phyloP scores from a whole-genome alignment of 2,113 vertebrate genomes.

The Etheostoma spectabile region DNA sequence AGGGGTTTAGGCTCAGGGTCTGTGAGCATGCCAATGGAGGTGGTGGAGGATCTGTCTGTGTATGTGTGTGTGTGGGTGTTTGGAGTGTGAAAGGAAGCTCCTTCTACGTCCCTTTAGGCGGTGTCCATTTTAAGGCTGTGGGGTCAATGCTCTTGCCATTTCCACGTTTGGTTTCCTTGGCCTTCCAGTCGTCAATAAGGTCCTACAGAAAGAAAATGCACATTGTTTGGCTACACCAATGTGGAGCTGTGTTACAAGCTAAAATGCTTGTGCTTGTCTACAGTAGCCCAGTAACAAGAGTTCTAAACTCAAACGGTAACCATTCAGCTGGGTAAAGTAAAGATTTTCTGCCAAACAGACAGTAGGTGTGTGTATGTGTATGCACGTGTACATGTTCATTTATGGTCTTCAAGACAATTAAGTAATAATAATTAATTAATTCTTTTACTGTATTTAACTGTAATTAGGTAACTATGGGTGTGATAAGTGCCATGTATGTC shows the following conservation, averaged over 20 bases:
- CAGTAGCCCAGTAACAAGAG: too few relatives aligned
- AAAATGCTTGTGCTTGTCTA: not conserved
- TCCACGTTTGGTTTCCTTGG: slow-evolving; percentile 95
- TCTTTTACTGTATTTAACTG: too few relatives aligned
- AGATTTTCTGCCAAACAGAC: not conserved
- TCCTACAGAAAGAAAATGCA: slow-evolving; percentile 83
- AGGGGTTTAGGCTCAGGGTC: slow-evolving; percentile 23
- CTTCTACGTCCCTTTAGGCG: slow-evolving; percentile 94
- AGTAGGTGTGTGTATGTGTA: too few relatives aligned
- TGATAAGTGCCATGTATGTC: too few relatives aligned
- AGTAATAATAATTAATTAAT: too few relatives aligned
- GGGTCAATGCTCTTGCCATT: slow-evolving; percentile 95
- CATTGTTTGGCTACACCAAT: too few relatives aligned
- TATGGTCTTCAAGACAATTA: too few relatives aligned
- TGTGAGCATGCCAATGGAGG: slow-evolving; percentile 53
- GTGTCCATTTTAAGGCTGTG: slow-evolving; percentile 96
- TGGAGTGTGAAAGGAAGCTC: slow-evolving; percentile 29
- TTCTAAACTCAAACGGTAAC: not conserved
- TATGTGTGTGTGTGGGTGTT: slow-evolving; percentile 23
- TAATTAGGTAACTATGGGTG: too few relatives aligned
- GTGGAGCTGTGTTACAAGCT: not conserved
- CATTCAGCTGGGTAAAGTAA: not conserved
- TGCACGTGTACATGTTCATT: too few relatives aligned
- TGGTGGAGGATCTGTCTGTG: slow-evolving; percentile 14
- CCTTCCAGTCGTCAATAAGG: slow-evolving; percentile 97